Percentiles rank a stretch among this genome's conserved stretches.
These are phyloP conservation scores for Numenius arquata DNA, from an alignment of 2,113 vertebrate genomes.

Conservation along the genomic window DNA sequence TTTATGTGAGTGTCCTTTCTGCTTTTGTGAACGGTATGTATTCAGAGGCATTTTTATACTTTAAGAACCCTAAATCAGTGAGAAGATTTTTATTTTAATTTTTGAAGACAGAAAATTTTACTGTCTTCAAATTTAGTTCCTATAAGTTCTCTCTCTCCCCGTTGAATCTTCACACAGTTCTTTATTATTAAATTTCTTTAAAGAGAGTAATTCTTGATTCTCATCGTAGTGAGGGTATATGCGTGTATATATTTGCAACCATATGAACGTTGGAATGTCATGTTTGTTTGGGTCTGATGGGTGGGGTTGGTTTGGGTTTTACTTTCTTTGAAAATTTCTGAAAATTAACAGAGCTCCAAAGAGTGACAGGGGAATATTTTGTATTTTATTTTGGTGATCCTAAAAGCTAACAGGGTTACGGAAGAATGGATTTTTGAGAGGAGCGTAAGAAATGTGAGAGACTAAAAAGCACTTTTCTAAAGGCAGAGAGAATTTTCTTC, in stretches of 20 bases:
- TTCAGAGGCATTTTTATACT: constrained; percentile 20
- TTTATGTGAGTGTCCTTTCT: not conserved
- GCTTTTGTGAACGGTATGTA: not conserved
- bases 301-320: not conserved
- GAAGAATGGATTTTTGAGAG: not conserved
- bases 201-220: not conserved
- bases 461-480: not conserved
- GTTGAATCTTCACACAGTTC: not conserved
- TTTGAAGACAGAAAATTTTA: constrained; percentile 6
- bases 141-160: not conserved
- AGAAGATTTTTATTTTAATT: constrained; percentile 24
- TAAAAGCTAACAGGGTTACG: not conserved
- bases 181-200: not conserved
- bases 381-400: not conserved
- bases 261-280: not conserved
- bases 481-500: not conserved
- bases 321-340: not conserved
- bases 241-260: not conserved
- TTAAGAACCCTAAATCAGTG: constrained; percentile 9
- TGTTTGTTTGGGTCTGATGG: not conserved
- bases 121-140: not conserved
- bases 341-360: not conserved
- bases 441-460: not conserved
- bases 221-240: not conserved
- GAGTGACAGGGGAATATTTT: not conserved